Evolutionary conservation across 2,888 invertebrate genomes (phyloP).

Genomic region (Phyto melanocephala): DNA sequence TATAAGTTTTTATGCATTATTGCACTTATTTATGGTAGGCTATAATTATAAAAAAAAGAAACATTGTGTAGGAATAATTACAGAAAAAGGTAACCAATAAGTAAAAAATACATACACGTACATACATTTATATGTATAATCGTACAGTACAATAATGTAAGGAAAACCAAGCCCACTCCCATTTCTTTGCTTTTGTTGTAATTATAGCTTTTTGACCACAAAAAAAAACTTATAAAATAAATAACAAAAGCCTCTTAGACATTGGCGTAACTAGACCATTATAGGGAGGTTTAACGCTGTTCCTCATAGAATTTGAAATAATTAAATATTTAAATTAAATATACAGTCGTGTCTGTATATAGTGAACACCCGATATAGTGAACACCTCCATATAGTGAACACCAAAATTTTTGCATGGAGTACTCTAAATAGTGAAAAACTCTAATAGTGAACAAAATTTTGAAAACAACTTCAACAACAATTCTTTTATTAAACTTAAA

Average conservation of each 20-base stretch:
- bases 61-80: not conserved
- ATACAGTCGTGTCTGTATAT: no score
- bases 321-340: no score
- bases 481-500: no score
- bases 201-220: constrained; percentile 8
- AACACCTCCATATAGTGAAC: no score
- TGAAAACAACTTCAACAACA: no score
- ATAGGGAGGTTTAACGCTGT: no score
- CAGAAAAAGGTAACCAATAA: not conserved
- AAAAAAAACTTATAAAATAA: constrained; percentile 9
- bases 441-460: no score
- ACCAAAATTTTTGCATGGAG: no score
- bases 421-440: no score
- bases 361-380: no score
- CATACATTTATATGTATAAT: not conserved
- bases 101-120: not conserved
- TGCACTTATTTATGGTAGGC: constrained; percentile 20
- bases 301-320: no score
- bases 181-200: constrained; percentile 4
- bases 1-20: constrained; percentile 32
- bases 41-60: not conserved
- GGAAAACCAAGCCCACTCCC: constrained; percentile 28
- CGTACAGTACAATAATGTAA: not conserved
- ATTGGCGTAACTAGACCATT: no score
- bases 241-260: not conserved